These are phyloP conservation scores for Pantherophis alleghaniensis DNA, from an alignment of 2,797 vertebrate genomes.

Conservation along the genomic window DNA sequence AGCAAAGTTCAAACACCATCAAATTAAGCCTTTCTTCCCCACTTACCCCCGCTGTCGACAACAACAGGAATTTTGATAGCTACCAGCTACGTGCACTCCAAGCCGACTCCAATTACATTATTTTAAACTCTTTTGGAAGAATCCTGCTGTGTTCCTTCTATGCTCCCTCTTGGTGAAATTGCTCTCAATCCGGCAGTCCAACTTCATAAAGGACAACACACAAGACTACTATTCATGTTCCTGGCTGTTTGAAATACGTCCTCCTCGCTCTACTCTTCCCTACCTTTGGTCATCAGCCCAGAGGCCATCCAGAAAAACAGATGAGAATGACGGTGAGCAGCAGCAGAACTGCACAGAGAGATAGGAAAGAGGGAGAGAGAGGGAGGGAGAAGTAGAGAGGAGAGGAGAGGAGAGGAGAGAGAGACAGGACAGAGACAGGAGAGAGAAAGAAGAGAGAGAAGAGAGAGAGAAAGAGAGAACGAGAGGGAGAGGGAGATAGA, in stretches of 20 bases:
- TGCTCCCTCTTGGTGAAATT: background rate
- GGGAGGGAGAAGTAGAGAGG: rapidly evolving
- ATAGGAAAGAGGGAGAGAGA: too few relatives aligned
- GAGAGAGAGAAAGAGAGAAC: too few relatives aligned
- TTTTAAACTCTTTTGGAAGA: background rate
- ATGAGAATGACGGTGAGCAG: background rate
- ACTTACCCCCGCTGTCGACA: background rate
- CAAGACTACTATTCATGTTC: background rate
- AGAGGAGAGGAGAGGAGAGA: too few relatives aligned
- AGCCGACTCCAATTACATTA: background rate
- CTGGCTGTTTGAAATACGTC: background rate
- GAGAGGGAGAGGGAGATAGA: too few relatives aligned
- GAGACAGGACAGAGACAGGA: too few relatives aligned
- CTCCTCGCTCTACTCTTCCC: background rate
- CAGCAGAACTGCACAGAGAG: background rate
- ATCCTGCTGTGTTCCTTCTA: rapidly evolving
- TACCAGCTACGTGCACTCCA: background rate
- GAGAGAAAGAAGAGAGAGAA: too few relatives aligned
- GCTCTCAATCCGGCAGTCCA: background rate
- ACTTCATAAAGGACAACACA: background rate
- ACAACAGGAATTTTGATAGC: background rate
- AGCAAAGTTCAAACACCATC: background rate
- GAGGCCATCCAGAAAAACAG: background rate
- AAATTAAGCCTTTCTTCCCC: background rate
- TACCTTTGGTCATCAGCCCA: background rate